Evolutionary conservation across 2,113 vertebrate genomes (phyloP).

Genomic region (Plestiodon gilberti): DNA sequence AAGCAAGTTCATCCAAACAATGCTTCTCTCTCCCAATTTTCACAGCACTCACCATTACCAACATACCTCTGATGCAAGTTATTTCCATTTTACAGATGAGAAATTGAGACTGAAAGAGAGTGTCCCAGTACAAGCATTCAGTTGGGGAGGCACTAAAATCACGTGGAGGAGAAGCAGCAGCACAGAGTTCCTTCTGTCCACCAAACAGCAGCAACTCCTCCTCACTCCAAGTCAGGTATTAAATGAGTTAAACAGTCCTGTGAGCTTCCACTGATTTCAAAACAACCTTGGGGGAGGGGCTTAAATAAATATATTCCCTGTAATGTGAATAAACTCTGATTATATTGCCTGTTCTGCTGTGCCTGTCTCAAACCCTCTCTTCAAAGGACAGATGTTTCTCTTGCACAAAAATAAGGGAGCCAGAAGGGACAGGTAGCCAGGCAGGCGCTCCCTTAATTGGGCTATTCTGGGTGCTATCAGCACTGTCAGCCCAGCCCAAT

Average conservation of each 20-base stretch:
- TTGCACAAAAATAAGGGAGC: background rate
- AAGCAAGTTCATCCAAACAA: too few species aligned
- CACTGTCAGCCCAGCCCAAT: background rate
- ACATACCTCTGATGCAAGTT: background rate
- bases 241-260: background rate
- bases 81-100: background rate
- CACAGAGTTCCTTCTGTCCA: background rate
- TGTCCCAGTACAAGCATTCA: background rate
- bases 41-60: too few species aligned
- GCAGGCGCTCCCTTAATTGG: background rate
- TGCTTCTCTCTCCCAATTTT: background rate
- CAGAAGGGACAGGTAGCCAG: background rate
- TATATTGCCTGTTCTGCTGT: background rate
- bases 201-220: background rate
- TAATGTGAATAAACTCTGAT: background rate
- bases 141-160: background rate
- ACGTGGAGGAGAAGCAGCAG: background rate
- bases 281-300: background rate
- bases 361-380: background rate
- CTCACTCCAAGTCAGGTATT: background rate
- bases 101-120: background rate
- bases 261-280: background rate
- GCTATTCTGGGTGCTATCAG: background rate
- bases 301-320: background rate
- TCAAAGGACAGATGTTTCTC: background rate